phyloP scores from a whole-genome alignment of 2,797 vertebrate genomes.

The Staurois parvus region DNA sequence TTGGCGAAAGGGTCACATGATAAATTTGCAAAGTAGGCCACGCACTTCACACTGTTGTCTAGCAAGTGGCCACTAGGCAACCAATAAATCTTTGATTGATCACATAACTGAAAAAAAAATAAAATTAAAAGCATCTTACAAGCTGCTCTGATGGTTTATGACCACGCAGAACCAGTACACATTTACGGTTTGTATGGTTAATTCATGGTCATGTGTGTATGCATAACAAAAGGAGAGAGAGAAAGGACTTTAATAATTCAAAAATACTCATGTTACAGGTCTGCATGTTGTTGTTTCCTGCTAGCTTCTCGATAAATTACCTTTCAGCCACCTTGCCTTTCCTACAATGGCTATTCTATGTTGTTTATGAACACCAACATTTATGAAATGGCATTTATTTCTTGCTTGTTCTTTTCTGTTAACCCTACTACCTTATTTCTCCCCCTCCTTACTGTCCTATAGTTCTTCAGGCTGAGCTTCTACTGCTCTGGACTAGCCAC shows the following conservation, averaged over 20 bases:
- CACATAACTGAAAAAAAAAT: not conserved
- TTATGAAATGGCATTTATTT: not conserved
- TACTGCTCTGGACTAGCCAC: not conserved
- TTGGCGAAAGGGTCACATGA: not conserved
- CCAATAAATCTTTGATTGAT: not conserved
- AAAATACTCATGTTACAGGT: constrained; percentile 43
- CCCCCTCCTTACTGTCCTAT: not conserved
- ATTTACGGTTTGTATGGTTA: constrained; percentile 32
- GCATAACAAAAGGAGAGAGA: constrained; percentile 32
- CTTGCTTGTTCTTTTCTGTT: not conserved
- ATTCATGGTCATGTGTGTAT: constrained; percentile 29
- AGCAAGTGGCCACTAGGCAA: not conserved
- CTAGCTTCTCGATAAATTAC: not conserved
- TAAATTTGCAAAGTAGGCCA: not conserved
- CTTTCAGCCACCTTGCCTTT: not conserved
- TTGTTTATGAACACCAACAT: not conserved
- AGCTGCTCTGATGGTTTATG: not conserved
- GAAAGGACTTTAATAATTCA: constrained; percentile 53
- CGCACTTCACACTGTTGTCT: not conserved
- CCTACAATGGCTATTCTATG: too few species aligned
- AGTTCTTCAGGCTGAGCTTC: not conserved
- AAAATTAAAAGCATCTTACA: not conserved
- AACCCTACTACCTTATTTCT: not conserved
- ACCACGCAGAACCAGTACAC: not conserved
- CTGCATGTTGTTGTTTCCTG: not conserved